Evolutionary conservation across 1,140 invertebrate species (phyloP), one percentile per base, ranked within the genome.

Genomic region (Steinernema feltiae): DNA sequence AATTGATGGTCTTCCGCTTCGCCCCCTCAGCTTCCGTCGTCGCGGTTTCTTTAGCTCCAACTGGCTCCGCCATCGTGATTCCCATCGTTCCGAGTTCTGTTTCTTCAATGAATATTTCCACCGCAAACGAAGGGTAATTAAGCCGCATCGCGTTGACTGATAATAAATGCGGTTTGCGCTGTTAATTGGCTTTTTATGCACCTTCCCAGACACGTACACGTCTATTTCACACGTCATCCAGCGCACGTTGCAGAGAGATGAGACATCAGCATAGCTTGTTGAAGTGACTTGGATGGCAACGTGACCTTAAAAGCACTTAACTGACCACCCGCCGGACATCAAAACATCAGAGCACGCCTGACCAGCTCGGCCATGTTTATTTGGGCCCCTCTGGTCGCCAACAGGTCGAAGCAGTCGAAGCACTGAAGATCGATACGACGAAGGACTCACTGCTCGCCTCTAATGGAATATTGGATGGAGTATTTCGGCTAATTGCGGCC

Each of bases 391-490:
- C 18, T 7, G 18, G 35, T n/a, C n/a, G n/a, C n/a, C 53, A 27
- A 63, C 53, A 63, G 53, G 53, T 63, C 53, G 7, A 63, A 7
- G 7, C 24, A 15, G 12, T 27, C 53, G 53, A 21, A 15, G 7
- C 24, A 7, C 35, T n/a, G 53, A 27, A 63, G 53, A 63, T 63
- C 53, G 53, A 63, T 63, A 63, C 53, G 53, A 63, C 15, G 15
- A n/a, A 15, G 12, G 7, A 41, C 7, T 41, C 35, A 41, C 35
- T 41, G n/a, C n/a, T 46, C 41, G n/a, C 41, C 53, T 7, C 53
- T 63, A 63, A 63, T 63, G 53, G 53, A 63, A 27, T 63, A 63
- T 63, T 63, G 53, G 53, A 63, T 63, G 24, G 24, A 63, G 53
- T 63, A 63, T 63, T 63, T 27, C 53, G 53, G 24, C 53, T 63